Evolutionary conservation across 1,140 invertebrate genomes (phyloP), one percentile per base, ranked within the genome.

Genomic region (Zelostemma sp.): DNA sequence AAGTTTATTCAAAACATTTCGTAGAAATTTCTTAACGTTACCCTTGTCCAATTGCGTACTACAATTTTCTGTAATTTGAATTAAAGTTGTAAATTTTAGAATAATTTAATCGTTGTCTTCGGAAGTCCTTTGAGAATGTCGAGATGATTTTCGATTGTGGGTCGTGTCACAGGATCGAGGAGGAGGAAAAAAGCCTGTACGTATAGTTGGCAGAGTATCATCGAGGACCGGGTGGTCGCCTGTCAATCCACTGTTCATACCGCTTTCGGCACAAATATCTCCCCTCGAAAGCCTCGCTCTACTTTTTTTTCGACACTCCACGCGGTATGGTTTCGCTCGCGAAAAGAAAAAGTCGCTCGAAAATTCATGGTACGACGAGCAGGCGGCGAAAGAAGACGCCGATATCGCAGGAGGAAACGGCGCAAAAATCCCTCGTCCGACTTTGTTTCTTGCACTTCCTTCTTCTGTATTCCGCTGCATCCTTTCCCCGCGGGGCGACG

Each of bases 251-350:
- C 46, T 76, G 72, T 59, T 77, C 75, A 76, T 64, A 72, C 74
- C 53, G 61, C 75, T 76, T 76, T 77, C 74, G 75, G 72, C 75
- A 66, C 75, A 77, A 77, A 77, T 77, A 77, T 76, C 62, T 65
- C 58, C 46, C 17, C 53, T 9, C 18, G 49, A 35, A 35, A 15
- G 28, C 12, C 35, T 65, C 38, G 47, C 11, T 28, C 35, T 65
- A 38, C 28, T 46, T 56, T 35, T 63, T 58, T 51, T 68, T 64
- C 21, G 35, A 49, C 31, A 56, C 48, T 51, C 35, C 17, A 28
- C 41, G 54, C 59, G 68, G 58, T 48, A 19, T 25, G 33, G 54
- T 45, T n/a, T 57, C 16, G 16, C 45, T 21, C 9, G 48, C 48
- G 31, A 28, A 17, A 33, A 16, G 25, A 16, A 14, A n/a, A 50